phyloP scores from a whole-genome alignment of 2,797 vertebrate genomes.

The Molossus molossus region DNA sequence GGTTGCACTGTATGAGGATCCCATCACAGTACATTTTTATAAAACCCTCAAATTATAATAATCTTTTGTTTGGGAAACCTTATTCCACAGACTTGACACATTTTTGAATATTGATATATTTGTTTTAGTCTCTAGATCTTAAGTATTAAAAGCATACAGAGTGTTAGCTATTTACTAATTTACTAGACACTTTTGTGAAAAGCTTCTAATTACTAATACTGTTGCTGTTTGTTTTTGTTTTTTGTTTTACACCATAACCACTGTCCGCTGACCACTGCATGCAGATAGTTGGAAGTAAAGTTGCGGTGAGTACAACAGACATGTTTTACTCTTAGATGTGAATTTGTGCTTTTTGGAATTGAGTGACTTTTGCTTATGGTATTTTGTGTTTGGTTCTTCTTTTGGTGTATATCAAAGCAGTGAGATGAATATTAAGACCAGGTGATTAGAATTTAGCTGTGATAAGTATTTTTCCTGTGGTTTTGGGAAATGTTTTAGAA shows the following conservation, averaged over 20 bases:
- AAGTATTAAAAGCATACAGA: constrained; percentile 66
- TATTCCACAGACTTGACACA: neutral
- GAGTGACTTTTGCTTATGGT: constrained; percentile 32
- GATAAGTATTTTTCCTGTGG: constrained; percentile 50
- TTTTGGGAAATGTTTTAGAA: constrained; percentile 59
- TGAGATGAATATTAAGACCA: constrained; percentile 44
- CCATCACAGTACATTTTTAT: neutral
- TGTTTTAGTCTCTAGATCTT: constrained; percentile 48
- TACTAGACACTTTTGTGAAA: constrained; percentile 89
- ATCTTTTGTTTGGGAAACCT: constrained; percentile 53
- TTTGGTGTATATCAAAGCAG: constrained; percentile 32
- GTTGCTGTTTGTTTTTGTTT: constrained; percentile 93
- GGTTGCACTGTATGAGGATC: neutral
- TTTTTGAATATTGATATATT: constrained; percentile 59
- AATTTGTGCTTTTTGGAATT: constrained; percentile 61
- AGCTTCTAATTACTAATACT: constrained; percentile 95
- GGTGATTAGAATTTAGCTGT: constrained; percentile 56
- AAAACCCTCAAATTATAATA: constrained; percentile 30
- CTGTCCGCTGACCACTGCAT: constrained; percentile 97
- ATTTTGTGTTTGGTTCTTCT: constrained; percentile 38
- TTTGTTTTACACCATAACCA: constrained; percentile 95
- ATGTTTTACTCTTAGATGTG: constrained; percentile 74
- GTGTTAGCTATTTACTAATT: constrained; percentile 87
- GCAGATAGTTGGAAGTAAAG: constrained; percentile 99
- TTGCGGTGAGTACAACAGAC: constrained; percentile 95